Conservation (phyloP, 2,113 vertebrate species). For the Zosterops lateralis region DNA sequence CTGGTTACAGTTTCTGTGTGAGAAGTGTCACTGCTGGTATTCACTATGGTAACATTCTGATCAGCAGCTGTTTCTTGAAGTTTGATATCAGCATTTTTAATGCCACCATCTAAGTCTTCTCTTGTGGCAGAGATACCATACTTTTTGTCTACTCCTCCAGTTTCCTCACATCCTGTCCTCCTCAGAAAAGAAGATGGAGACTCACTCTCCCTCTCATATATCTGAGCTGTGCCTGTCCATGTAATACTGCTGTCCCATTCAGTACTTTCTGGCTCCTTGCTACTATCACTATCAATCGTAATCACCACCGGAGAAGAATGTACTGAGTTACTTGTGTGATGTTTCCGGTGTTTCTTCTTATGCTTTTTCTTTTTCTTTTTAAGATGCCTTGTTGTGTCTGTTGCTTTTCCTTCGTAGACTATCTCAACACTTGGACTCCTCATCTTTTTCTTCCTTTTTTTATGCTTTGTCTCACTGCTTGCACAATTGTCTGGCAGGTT, state of each 20-base stretch:
- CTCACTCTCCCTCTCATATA: neutral
- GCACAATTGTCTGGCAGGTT: constrained; percentile 66
- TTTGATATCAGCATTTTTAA: neutral
- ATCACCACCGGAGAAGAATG: constrained; percentile 78
- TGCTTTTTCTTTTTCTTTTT: constrained; percentile 92
- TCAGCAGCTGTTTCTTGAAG: constrained; percentile 11
- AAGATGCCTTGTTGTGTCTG: constrained; percentile 71
- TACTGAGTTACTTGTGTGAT: constrained; percentile 40
- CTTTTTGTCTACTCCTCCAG: constrained; percentile 5
- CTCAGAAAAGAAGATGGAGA: constrained; percentile 3
- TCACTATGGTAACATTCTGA: neutral
- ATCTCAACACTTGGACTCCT: constrained; percentile 85
- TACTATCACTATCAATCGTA: constrained; percentile 86
- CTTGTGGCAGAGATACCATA: neutral
- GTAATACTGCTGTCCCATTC: constrained; percentile 38
- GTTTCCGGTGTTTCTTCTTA: constrained; percentile 84
- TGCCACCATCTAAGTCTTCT: neutral
- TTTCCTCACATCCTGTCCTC: constrained; percentile 20
- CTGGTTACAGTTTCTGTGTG: neutral
- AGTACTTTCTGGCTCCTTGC: constrained; percentile 63
- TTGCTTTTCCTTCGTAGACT: constrained; percentile 76
- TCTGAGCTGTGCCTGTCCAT: neutral
- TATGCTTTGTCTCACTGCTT: constrained; percentile 71
- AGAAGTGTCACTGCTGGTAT: neutral
- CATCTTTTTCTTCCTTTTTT: constrained; percentile 75